Evolutionary conservation across 2,113 vertebrate species (phyloP), one percentile per base, ranked within the genome.

Genomic region (Agapornis roseicollis): DNA sequence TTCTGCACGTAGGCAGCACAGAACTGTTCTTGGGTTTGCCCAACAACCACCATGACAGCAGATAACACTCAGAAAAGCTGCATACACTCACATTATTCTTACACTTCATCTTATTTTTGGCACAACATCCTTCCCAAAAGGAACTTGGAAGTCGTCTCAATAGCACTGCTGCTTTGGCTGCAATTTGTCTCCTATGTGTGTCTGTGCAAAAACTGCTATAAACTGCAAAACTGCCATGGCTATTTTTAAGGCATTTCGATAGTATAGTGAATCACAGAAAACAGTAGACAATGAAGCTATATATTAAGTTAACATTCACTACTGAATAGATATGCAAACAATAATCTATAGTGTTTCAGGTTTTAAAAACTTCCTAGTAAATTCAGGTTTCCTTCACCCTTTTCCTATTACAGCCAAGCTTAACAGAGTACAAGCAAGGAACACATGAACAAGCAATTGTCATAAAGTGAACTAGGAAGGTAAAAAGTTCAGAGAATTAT

Each of bases 401-500:
- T 92, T 92, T 93, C 77, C 47, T 72, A 90, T 22, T 27, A 71
- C 7, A 86, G 60, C 72, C 85, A 88, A 79, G 29, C 69, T 90
- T 80, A 93, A 90, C 72, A 93, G 80, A 94, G 17, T 69, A 74
- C 65, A 23, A 84, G 49, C 82, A 93, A 82, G 47, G 68, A 91
- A 61, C 50, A 69, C 49, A 95, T 42, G 94, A 93, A 91, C 39
- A 74, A 89, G 68, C 17, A 94, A 85, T 80, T 80, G 63, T 81
- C 53, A 86, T 85, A 68, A 89, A 70, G 55, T 5, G 14, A 94
- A 89, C 12, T 64, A 96, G 94, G 90, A 96, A 96, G 92, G 85
- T 92, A 91, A 94, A 92, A 96, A 96, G 90, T 96, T 96, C 94
- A 96, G 85, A 83, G 29, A 69, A 88, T 96, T 95, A 73, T 70